phyloP scores from a whole-genome alignment of 1,140 invertebrate species.

The Scaptodrosophila lebanonensis region DNA sequence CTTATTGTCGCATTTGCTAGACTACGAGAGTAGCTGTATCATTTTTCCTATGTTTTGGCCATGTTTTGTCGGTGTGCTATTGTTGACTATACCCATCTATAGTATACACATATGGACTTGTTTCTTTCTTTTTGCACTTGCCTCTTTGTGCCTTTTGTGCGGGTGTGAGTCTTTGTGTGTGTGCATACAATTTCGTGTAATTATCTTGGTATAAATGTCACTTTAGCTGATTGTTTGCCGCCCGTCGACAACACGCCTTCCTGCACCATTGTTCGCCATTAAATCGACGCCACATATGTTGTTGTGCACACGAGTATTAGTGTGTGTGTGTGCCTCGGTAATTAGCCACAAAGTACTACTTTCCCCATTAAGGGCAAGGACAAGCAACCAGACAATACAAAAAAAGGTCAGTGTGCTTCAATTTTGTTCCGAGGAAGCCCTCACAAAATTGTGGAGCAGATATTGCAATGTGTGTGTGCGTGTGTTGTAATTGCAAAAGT shows the following conservation, averaged over 20 bases:
- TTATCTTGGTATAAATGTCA: slow-evolving; percentile 60
- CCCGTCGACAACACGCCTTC: slow-evolving; percentile 14
- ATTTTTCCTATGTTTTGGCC: too few relatives aligned
- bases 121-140: slow-evolving; percentile 12
- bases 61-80: neutral
- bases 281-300: neutral
- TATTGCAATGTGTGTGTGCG: too few relatives aligned
- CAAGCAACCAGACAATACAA: slow-evolving; percentile 14
- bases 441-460: too few relatives aligned
- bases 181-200: slow-evolving; percentile 47
- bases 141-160: neutral
- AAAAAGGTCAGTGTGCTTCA: slow-evolving; percentile 14
- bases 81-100: slow-evolving; percentile 8
- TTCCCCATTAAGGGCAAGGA: slow-evolving; percentile 9
- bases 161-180: slow-evolving; percentile 3
- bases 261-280: neutral
- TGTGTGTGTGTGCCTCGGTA: slow-evolving; percentile 34
- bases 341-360: slow-evolving; percentile 53
- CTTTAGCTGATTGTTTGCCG: slow-evolving; percentile 54
- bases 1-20: slow-evolving; percentile 10
- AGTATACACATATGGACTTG: slow-evolving; percentile 4
- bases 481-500: too few relatives aligned
- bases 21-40: too few relatives aligned
- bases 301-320: neutral
- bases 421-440: too few relatives aligned